Evolutionary conservation across 2,113 vertebrate species (phyloP).

Genomic region (Mobula birostris): DNA sequence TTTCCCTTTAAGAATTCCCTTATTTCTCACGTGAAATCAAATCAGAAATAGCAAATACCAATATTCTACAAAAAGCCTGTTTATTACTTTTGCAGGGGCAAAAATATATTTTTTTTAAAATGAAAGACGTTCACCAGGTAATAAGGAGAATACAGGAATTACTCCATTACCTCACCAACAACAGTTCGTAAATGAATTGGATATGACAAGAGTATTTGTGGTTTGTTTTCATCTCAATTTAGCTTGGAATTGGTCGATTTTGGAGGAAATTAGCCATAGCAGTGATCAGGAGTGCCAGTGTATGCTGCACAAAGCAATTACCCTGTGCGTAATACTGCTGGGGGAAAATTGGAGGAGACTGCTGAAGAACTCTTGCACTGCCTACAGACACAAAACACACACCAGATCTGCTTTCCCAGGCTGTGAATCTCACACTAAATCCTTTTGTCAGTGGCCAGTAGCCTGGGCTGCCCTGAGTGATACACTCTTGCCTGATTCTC

Average conservation of each 20-base stretch:
- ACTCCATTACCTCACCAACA: constrained; percentile 50
- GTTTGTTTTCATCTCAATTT: constrained; percentile 67
- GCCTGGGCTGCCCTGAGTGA: not conserved
- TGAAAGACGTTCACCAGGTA: constrained; percentile 15
- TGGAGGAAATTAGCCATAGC: constrained; percentile 49
- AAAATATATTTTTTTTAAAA: not conserved
- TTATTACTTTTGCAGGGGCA: not conserved
- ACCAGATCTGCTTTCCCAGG: not conserved
- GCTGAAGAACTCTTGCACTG: not conserved
- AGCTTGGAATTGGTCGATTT: constrained; percentile 62
- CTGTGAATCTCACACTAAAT: not conserved
- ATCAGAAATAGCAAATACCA: not conserved
- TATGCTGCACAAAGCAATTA: constrained; percentile 44
- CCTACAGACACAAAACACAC: not conserved
- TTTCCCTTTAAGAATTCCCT: not conserved
- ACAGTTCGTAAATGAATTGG: constrained; percentile 56
- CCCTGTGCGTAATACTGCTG: constrained; percentile 40
- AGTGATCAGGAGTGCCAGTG: constrained; percentile 51
- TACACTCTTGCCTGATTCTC: not conserved
- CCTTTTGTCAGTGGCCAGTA: not conserved
- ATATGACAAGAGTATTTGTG: constrained; percentile 51
- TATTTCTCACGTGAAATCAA: not conserved
- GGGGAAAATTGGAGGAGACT: constrained; percentile 39
- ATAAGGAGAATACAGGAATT: constrained; percentile 48
- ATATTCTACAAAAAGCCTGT: not conserved